These are phyloP conservation scores for Squalus acanthias DNA, from an alignment of 2,797 vertebrate genomes.

Conservation along the genomic window DNA sequence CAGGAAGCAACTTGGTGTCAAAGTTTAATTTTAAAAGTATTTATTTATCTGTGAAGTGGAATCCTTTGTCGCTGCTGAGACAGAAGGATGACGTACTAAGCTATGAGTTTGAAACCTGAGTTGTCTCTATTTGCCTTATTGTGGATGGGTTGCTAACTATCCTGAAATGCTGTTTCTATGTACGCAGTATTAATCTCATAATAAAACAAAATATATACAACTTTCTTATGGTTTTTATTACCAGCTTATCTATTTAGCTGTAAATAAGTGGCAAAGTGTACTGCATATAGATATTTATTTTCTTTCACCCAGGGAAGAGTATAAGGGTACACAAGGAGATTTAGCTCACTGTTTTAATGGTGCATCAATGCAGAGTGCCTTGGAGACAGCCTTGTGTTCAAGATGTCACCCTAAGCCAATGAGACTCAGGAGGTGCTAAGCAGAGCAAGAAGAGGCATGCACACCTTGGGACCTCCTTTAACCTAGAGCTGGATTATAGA, in stretches of 20 bases:
- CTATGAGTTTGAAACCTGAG: slow-evolving; percentile 4
- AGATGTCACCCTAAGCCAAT: not conserved
- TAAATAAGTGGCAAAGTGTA: not conserved
- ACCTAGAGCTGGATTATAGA: not conserved
- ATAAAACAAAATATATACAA: slow-evolving; percentile 18
- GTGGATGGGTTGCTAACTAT: not conserved
- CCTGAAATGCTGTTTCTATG: slow-evolving; percentile 27
- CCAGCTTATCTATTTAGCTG: not conserved
- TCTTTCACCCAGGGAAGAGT: not conserved
- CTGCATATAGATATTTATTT: not conserved
- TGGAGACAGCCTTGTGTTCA: not conserved
- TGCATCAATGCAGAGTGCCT: not conserved
- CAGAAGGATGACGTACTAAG: not conserved
- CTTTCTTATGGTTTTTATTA: not conserved
- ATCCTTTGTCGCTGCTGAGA: not conserved
- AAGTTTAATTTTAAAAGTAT: not conserved
- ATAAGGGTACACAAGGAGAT: not conserved
- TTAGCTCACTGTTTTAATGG: not conserved
- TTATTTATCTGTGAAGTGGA: not conserved
- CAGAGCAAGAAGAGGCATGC: not conserved
- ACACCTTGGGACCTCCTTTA: not conserved
- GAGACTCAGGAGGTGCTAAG: not conserved
- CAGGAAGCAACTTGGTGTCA: not conserved
- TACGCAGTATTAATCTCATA: slow-evolving; percentile 29
- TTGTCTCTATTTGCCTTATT: slow-evolving; percentile 15